Evolutionary conservation across 2,797 vertebrate genomes (phyloP).

Genomic region (Pangasius sanitwongsei): DNA sequence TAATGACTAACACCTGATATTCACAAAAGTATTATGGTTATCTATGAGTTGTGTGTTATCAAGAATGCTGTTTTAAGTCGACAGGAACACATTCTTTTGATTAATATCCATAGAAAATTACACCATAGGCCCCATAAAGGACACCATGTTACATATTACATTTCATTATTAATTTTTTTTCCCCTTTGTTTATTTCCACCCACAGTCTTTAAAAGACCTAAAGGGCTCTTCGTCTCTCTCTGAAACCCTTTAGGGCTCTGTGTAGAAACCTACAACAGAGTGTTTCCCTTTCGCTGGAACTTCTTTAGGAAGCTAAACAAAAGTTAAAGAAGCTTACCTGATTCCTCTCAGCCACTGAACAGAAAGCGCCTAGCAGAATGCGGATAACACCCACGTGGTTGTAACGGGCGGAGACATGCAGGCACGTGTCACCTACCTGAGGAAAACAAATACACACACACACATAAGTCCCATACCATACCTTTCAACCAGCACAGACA

Average conservation of each 20-base stretch:
- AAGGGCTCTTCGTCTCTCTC: neutral
- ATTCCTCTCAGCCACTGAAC: conserved; percentile 93
- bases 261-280: neutral
- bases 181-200: neutral
- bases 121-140: too few species aligned
- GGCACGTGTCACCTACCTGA: conserved; percentile 91
- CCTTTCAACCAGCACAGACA: conserved; percentile 8
- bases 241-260: neutral
- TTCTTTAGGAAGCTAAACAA: too few species aligned
- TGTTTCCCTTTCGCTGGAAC: neutral
- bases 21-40: too few species aligned
- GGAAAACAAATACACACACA: neutral
- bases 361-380: conserved; percentile 92
- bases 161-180: neutral
- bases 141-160: neutral
- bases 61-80: too few species aligned
- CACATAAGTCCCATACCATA: neutral
- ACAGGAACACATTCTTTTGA: neutral
- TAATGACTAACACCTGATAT: too few species aligned
- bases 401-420: conserved; percentile 92
- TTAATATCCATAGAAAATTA: neutral
- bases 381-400: conserved; percentile 90
- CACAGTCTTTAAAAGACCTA: neutral
- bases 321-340: conserved; percentile 78
- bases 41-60: too few species aligned